Evolutionary conservation across 2,888 invertebrate species (phyloP).

Genomic region (Polyploca ridens): DNA sequence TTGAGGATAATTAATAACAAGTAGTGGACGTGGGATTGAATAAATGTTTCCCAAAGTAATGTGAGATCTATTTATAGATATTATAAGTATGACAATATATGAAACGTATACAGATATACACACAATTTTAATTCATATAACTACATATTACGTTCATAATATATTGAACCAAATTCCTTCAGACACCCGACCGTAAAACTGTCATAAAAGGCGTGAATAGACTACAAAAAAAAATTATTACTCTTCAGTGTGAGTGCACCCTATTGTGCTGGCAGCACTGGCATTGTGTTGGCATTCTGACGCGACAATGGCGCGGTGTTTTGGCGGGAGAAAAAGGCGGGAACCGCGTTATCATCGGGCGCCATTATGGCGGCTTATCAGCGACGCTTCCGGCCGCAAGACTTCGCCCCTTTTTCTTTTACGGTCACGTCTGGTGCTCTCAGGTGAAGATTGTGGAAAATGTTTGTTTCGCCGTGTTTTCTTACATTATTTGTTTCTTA

Average conservation of each 20-base stretch:
- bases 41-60: too few relatives aligned
- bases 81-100: too few relatives aligned
- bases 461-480: constrained; percentile 46
- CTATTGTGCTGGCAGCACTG: constrained; percentile 50
- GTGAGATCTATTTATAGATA: background rate
- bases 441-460: constrained; percentile 61
- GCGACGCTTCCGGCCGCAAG: constrained; percentile 69
- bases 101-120: too few relatives aligned
- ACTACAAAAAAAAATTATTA: constrained; percentile 69
- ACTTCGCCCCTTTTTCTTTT: constrained; percentile 81
- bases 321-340: constrained; percentile 83
- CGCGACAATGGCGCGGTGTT: constrained; percentile 77
- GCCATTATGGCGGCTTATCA: constrained; percentile 85
- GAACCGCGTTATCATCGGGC: constrained; percentile 77
- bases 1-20: too few relatives aligned
- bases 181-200: constrained; percentile 49
- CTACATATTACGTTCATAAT: too few relatives aligned
- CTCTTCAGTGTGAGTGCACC: constrained; percentile 59
- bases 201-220: constrained; percentile 52
- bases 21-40: too few relatives aligned
- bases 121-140: too few relatives aligned
- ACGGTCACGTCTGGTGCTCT: constrained; percentile 74
- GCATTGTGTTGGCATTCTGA: constrained; percentile 72
- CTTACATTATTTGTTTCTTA: constrained; percentile 29
- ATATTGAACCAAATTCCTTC: constrained; percentile 19